Evolutionary conservation across 2,113 vertebrate species (phyloP).

Genomic region (Channa maculata): DNA sequence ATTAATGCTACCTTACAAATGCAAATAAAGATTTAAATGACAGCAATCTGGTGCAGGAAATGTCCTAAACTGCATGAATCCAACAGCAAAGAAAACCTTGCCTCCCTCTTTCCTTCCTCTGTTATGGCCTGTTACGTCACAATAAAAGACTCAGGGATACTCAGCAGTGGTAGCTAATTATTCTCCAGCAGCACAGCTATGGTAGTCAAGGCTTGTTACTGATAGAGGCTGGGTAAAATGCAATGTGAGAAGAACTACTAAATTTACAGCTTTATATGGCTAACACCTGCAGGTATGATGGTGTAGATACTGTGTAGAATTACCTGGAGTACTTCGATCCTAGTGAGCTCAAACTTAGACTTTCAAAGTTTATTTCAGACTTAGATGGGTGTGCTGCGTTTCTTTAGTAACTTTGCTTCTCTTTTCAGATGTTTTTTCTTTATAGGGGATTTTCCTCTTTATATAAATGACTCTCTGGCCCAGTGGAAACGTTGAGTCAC

Average conservation of each 20-base stretch:
- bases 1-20: neutral
- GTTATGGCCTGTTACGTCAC: neutral
- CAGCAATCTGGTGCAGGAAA: neutral
- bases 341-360: no score
- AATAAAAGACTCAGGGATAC: neutral
- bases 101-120: conserved; percentile 31
- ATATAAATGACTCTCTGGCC: no score
- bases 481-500: no score
- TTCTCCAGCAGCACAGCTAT: neutral
- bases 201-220: neutral
- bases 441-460: no score
- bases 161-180: neutral
- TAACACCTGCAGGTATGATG: no score
- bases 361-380: no score
- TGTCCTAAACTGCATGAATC: neutral
- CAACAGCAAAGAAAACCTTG: neutral
- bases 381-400: no score
- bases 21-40: neutral
- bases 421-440: no score
- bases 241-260: neutral
- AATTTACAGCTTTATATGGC: neutral
- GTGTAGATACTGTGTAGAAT: no score
- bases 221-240: no score
- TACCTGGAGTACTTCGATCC: no score
- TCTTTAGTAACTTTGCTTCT: no score